Evolutionary conservation across 2,888 invertebrate genomes (phyloP).

Genomic region (Drosophila mettleri): DNA sequence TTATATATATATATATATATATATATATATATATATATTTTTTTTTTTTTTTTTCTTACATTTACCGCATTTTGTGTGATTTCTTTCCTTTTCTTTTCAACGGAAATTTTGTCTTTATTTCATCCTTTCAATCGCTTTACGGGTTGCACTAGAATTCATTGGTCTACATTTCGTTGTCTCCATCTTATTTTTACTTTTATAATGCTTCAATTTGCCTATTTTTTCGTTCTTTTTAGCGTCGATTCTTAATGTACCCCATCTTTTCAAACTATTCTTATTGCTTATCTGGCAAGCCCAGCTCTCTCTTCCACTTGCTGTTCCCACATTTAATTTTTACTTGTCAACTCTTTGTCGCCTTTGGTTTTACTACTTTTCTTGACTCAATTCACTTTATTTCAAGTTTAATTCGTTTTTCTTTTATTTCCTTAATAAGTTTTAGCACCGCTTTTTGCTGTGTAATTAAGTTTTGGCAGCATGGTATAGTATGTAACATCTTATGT

Average conservation of each 20-base stretch:
- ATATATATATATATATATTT: too few species aligned
- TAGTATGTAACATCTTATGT: neutral
- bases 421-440: neutral
- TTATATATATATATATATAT: too few species aligned
- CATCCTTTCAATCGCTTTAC: slow-evolving; percentile 32
- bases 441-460: neutral
- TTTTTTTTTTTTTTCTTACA: too few species aligned
- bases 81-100: slow-evolving; percentile 18
- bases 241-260: slow-evolving; percentile 3
- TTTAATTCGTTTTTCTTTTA: slow-evolving; percentile 3
- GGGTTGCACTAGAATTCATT: slow-evolving; percentile 17
- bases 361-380: neutral
- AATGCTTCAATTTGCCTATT: slow-evolving; percentile 1
- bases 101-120: slow-evolving; percentile 17
- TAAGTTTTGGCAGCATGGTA: neutral
- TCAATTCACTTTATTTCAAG: slow-evolving; percentile 7
- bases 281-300: slow-evolving; percentile 2
- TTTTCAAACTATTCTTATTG: slow-evolving; percentile 10
- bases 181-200: neutral
- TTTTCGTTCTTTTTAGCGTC: neutral
- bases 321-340: neutral
- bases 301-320: neutral
- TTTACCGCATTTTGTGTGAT: slow-evolving; percentile 25
- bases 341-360: neutral
- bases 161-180: neutral